Base-by-base conservation (phyloP, 2,888 invertebrate genomes). In the Hydrotaea diabolus region DNA sequence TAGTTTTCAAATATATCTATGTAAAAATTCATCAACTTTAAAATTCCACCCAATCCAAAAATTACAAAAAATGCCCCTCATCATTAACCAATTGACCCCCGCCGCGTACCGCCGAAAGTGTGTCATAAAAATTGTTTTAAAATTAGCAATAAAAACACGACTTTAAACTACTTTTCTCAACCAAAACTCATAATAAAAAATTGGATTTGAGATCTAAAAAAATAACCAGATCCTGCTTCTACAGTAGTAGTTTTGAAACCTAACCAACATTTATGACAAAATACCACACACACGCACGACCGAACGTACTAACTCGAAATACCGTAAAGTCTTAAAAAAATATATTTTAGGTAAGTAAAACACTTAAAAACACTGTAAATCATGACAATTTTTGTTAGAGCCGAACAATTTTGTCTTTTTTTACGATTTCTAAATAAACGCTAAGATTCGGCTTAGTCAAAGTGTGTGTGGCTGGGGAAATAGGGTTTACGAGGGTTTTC, bases 131-230 rank as follows among this genome's bases (percentile, higher is more conserved):
- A 69, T 43, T 55, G 75, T 81, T 77, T 69, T 46, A 57, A 62
- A 74, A 72, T 66, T 75, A 62, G 55, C 66, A 69, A 69, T 69
- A 69, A 64, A 46, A 43, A 64, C 26, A 76, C 46, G 64, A 80
- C 13, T 81, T 78, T 23, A 69, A 69, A 49, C 79, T 79, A 77
- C 49, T 79, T 36, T 73, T 46, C 17, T 46, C 46, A 9, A 46
- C 69, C 43, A 11, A 43, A 66, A 19, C 11, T 17, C 66, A 66
- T 66, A n/a, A 31, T 7, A 69, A 69, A 31, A 43, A 13, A 46
- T 69, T 19, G 19, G 36, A 19, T 19, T 36, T 64, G 13, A 43
- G 13, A 39, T 66, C 43, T 39, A 17, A 31, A 62, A 62, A 66
- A 66, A 69, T 43, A 69, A 46, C 69, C 11, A 69, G 69, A 69